Percentiles rank a stretch among this genome's conserved stretches.
phyloP scores from a whole-genome alignment of 2,797 vertebrate genomes.

The Sorex maritimensis region DNA sequence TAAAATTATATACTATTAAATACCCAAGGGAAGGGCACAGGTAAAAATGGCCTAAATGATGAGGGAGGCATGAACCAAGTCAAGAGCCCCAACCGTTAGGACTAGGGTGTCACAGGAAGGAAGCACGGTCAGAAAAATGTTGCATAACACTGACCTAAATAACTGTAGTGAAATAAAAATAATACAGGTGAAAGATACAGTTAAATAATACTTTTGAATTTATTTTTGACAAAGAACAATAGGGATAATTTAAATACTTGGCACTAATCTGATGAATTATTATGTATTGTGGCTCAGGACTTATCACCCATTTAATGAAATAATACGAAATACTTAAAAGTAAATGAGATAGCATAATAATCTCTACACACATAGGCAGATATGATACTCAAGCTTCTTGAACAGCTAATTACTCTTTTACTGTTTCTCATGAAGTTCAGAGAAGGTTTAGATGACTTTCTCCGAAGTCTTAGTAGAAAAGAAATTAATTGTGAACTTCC shows the following conservation, averaged over 20 bases:
- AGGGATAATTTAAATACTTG: constrained; percentile 20
- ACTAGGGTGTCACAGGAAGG: too few relatives aligned
- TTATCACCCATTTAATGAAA: constrained; percentile 36
- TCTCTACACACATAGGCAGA: not conserved
- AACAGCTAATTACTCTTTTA: not conserved
- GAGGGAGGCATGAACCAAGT: too few relatives aligned
- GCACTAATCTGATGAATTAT: constrained; percentile 6
- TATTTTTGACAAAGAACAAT: constrained; percentile 40
- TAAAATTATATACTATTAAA: too few relatives aligned
- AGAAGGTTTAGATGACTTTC: not conserved
- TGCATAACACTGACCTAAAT: too few relatives aligned
- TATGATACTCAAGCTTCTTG: not conserved
- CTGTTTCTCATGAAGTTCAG: not conserved
- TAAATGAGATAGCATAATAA: constrained; percentile 34
- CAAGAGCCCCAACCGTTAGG: too few relatives aligned
- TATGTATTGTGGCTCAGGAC: not conserved
- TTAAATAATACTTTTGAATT: constrained; percentile 46
- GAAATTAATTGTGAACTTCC: constrained; percentile 18
- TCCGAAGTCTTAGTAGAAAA: not conserved
- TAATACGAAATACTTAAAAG: constrained; percentile 8
- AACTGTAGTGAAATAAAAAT: constrained; percentile 27
- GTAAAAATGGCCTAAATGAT: too few relatives aligned
- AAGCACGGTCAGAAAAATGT: too few relatives aligned
- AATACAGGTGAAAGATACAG: constrained; percentile 13
- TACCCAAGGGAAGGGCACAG: too few relatives aligned